phyloP scores from a whole-genome alignment of 2,797 vertebrate species.

The Caiman crocodilus region DNA sequence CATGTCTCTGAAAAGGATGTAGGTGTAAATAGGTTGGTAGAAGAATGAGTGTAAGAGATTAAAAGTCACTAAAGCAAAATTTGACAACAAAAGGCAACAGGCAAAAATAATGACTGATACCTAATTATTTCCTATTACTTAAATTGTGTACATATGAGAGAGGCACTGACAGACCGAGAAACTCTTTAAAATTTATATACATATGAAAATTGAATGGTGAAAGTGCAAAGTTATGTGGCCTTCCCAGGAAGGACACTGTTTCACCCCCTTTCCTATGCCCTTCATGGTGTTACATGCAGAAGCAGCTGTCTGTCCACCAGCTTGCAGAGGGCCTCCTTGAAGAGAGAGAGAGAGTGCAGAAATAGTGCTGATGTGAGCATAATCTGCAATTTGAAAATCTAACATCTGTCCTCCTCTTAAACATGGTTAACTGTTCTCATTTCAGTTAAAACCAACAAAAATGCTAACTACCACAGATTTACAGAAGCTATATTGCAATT shows the following conservation, averaged over 20 bases:
- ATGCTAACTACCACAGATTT: neutral
- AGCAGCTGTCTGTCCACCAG: neutral
- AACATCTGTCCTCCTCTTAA: slow-evolving; percentile 16
- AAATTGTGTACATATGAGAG: neutral
- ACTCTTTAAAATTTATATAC: too few relatives aligned
- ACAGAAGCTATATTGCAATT: neutral
- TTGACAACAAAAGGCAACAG: neutral
- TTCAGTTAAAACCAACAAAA: neutral
- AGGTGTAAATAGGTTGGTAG: neutral
- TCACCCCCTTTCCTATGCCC: too few relatives aligned
- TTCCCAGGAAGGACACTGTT: too few relatives aligned
- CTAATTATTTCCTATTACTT: neutral
- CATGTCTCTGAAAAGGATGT: neutral
- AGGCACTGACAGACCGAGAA: neutral
- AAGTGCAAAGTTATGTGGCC: too few relatives aligned
- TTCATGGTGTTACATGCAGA: too few relatives aligned
- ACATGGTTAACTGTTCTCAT: slow-evolving; percentile 6
- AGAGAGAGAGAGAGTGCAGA: neutral
- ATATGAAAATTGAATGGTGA: too few relatives aligned
- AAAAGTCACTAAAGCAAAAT: neutral
- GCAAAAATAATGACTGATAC: neutral
- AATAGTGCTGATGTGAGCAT: slow-evolving; percentile 26
- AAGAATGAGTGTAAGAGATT: neutral
- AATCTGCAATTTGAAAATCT: slow-evolving; percentile 16
- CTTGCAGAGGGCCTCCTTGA: neutral